A percentile compares a stretch with the other conserved stretches of the same genome.
Conservation (phyloP, 2,888 invertebrate genomes). For the Glaucopsyche alexis region DNA sequence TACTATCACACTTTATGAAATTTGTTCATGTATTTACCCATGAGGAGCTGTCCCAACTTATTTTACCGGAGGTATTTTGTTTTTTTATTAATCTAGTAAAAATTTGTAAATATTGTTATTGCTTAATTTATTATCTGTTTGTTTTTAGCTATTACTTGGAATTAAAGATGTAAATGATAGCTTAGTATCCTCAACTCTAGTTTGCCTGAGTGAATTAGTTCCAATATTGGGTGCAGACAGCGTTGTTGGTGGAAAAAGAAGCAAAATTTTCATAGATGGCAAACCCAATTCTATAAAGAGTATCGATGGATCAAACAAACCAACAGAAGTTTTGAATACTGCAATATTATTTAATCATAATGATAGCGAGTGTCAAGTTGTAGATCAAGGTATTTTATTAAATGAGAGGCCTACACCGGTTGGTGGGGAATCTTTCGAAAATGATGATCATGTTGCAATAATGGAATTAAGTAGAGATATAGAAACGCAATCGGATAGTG, state of each 20-base stretch:
- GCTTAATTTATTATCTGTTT: constrained; percentile 29
- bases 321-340: constrained; percentile 58
- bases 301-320: constrained; percentile 46
- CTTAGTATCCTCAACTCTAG: constrained; percentile 89
- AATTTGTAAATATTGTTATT: not conserved
- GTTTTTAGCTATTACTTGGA: constrained; percentile 86
- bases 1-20: constrained; percentile 88
- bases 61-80: constrained; percentile 88
- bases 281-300: constrained; percentile 82
- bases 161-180: constrained; percentile 92
- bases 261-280: constrained; percentile 91
- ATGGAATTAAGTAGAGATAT: constrained; percentile 58
- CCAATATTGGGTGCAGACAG: constrained; percentile 91
- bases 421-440: constrained; percentile 86
- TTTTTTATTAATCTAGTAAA: not conserved
- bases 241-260: constrained; percentile 91
- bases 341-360: constrained; percentile 52
- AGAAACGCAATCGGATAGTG: constrained; percentile 81
- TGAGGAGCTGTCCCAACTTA: constrained; percentile 86
- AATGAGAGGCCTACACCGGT: constrained; percentile 90
- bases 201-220: constrained; percentile 90
- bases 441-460: constrained; percentile 50
- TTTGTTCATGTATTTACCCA: constrained; percentile 87
- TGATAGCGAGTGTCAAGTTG: constrained; percentile 46
- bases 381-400: constrained; percentile 70